phyloP scores from a whole-genome alignment of 2,113 vertebrate genomes.

The Scalopus aquaticus region DNA sequence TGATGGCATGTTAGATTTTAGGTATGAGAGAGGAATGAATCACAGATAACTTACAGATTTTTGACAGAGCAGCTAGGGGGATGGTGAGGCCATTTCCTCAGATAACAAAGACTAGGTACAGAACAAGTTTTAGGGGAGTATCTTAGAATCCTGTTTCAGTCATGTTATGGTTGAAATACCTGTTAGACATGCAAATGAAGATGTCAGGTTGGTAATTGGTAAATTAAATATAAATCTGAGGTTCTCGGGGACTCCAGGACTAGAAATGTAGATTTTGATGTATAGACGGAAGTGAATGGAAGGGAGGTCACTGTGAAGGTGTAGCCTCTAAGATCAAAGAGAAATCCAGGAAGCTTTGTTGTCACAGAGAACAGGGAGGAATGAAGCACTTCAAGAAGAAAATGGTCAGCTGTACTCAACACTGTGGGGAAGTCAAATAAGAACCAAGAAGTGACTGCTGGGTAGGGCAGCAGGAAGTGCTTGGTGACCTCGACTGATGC shows the following conservation, averaged over 20 bases:
- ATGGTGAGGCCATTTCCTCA: neutral
- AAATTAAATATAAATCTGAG: neutral
- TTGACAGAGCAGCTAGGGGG: neutral
- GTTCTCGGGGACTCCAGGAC: neutral
- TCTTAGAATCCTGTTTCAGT: neutral
- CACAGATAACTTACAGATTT: neutral
- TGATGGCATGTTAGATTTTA: neutral
- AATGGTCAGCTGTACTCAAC: neutral
- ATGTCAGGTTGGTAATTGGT: neutral
- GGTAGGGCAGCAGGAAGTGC: neutral
- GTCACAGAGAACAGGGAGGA: neutral
- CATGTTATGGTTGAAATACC: neutral
- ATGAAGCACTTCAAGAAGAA: neutral
- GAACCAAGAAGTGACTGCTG: neutral
- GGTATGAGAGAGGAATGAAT: neutral
- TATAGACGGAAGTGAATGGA: neutral
- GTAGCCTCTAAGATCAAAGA: neutral
- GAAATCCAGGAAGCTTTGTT: neutral
- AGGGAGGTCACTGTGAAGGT: neutral
- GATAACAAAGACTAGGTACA: neutral
- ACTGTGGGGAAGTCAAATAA: no score
- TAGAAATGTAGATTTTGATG: neutral
- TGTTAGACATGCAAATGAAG: neutral
- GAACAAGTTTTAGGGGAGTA: neutral
- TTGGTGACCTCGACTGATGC: neutral